Evolutionary conservation across 2,797 vertebrate species (phyloP), one percentile per base, ranked within the genome.

Genomic region (Zonotrichia albicollis): DNA sequence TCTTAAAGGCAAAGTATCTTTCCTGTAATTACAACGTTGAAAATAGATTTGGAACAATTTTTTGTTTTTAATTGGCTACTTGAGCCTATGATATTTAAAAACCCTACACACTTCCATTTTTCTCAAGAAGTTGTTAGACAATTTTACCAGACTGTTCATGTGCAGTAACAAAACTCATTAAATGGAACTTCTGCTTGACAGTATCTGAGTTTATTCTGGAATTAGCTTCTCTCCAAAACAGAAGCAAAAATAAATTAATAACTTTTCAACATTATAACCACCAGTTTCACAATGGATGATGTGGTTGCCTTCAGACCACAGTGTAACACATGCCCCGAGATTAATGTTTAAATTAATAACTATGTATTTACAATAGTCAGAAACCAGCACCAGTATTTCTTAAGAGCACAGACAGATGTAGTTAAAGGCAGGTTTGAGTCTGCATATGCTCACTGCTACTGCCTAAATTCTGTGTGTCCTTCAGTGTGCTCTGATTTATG

Each of bases 181-280:
- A 6, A 60, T 7, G 5, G 22, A 80, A 89, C 29, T 91, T 76
- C 46, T 93, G 43, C 42, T 43, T 64, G 54, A 89, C 92, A 93
- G 62, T 77, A 77, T 90, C 78, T 27, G 62, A 96, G 54, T 91
- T 96, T 78, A 78, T 94, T 92, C 81, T 81, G 75, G 13, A 96
- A 89, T 91, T 82, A 96, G 2, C 54, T 88, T 75, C 89, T 84
- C 93, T 94, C 46, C 94, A 94, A 93, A 91, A 67, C 58, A 80
- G 92, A 95, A 90, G 89, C 40, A 67, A 93, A 92, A 93, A 85
- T 40, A 40, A 85, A 91, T 92, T 53, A 81, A 4, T 79, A 95
- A 94, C 81, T 78, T 75, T 96, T 92, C 94, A 94, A 34, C 84
- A 94, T 93, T 94, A 38, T 60, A 96, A 96, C 43, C 84, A 94